Conservation (phyloP, 2,113 vertebrate genomes). For the Notarius lentiginosus region DNA sequence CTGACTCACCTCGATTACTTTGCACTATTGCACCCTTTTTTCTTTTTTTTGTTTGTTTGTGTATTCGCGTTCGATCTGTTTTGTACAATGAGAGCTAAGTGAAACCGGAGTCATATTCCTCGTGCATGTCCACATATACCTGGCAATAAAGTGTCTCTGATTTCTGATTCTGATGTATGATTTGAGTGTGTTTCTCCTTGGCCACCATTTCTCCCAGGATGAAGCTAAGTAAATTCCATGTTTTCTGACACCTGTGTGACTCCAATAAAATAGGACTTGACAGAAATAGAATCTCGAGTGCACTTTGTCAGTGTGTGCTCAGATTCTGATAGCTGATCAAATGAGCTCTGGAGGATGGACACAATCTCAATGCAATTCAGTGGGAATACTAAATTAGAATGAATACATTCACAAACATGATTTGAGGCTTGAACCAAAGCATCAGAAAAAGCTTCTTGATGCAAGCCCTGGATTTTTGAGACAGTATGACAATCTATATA, state of each 20-base stretch:
- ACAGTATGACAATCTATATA: neutral
- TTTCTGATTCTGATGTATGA: too few relatives aligned
- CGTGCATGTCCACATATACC: too few relatives aligned
- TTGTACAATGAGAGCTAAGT: too few relatives aligned
- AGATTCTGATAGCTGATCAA: constrained; percentile 38
- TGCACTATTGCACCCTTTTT: too few relatives aligned
- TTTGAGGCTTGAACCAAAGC: neutral
- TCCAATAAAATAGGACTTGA: neutral
- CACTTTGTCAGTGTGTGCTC: constrained; percentile 16
- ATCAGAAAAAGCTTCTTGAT: neutral
- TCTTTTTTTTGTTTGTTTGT: too few relatives aligned
- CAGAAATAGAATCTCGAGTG: constrained; percentile 15
- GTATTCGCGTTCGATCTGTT: too few relatives aligned
- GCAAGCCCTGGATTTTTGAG: neutral
- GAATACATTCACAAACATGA: constrained; percentile 16
- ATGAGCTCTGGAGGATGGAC: constrained; percentile 27
- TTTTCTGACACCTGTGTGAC: constrained; percentile 5
- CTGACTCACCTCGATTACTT: too few relatives aligned
- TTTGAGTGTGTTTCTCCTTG: neutral
- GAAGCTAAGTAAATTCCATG: neutral
- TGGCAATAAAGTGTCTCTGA: too few relatives aligned
- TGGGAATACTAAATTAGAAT: neutral
- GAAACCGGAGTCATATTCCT: too few relatives aligned
- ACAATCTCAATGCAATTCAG: constrained; percentile 33
- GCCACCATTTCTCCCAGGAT: neutral